Base-by-base conservation (phyloP, 2,888 invertebrate species). In the Eupithecia dodoneata region DNA sequence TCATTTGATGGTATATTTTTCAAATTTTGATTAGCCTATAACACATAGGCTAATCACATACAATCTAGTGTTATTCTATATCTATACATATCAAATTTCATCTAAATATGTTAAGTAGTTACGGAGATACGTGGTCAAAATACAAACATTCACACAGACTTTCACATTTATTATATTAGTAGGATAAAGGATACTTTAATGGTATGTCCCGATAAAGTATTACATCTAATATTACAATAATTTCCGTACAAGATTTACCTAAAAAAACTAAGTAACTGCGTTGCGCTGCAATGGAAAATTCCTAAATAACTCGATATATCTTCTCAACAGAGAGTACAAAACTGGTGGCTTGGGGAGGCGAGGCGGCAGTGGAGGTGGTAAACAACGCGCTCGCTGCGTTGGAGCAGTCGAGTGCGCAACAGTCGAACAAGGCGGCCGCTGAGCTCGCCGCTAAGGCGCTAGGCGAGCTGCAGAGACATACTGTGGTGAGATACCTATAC, bases 301-400 rank as follows among this genome's bases (percentile, higher is more conserved):
- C 2, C 2, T 12, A 12, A 49, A n/a, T 52, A 15, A 4, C 2
- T 55, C 15, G 13, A 5, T 44, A 3, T 55, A 30, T 15, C 0
- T 52, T 74, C 18, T 4, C 15, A 59, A 73, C 73, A 82, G 81
- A 81, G 65, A 81, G 71, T 75, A 76, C 76, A 65, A 76, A 78
- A 30, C 63, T 94, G 42, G 89, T 94, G 47, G 81, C 84, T 2
- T 90, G 89, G 45, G 92, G 90, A 30, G 87, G 92, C 18, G 91
- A 90, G 12, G 90, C 91, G 2, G 92, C 94, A 0, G 77, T 92
- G n/a, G 88, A 89, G 74, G 88, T 94, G 77, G 88, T 92, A 2
- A 83, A 84, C 41, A 89, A 84, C 49, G 94, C 94, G n/a, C 82
- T 93, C 9, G 85, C 87, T 0, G 87, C 91, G 13, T 83, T 93